Percentiles rank a stretch among this genome's conserved stretches.
These are phyloP conservation scores for Pipra filicauda DNA, from an alignment of 2,113 vertebrate genomes.

Conservation along the genomic window DNA sequence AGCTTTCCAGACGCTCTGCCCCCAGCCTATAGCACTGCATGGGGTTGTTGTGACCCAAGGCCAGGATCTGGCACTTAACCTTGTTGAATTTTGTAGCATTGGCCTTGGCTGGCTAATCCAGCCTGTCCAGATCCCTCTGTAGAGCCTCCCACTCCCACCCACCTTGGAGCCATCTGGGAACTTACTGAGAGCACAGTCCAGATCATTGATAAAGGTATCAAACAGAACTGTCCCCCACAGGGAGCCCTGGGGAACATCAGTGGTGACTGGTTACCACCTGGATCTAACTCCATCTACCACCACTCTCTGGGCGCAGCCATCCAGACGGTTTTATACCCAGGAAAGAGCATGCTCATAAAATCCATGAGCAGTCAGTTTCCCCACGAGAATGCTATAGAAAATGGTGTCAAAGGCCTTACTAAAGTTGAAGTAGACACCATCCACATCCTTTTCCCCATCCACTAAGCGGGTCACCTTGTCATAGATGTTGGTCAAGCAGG, in stretches of 20 bases:
- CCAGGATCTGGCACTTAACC: neutral
- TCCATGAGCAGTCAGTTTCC: neutral
- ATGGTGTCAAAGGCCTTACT: neutral
- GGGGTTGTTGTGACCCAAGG: neutral
- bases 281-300: neutral
- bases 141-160: neutral
- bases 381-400: neutral
- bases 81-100: neutral
- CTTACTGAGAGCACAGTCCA: neutral
- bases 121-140: neutral
- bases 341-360: rapidly evolving
- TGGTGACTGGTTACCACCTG: neutral
- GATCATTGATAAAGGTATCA: neutral
- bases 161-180: neutral
- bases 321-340: neutral
- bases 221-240: too few relatives aligned
- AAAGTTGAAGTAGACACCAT: neutral
- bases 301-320: neutral
- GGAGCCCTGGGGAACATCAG: neutral
- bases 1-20: neutral
- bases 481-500: neutral
- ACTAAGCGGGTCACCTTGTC: too few relatives aligned
- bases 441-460: neutral
- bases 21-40: neutral
- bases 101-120: neutral